These are phyloP conservation scores for Aplidium turbinatum DNA, from an alignment of 23 tunicate species.

Conservation along the genomic window DNA sequence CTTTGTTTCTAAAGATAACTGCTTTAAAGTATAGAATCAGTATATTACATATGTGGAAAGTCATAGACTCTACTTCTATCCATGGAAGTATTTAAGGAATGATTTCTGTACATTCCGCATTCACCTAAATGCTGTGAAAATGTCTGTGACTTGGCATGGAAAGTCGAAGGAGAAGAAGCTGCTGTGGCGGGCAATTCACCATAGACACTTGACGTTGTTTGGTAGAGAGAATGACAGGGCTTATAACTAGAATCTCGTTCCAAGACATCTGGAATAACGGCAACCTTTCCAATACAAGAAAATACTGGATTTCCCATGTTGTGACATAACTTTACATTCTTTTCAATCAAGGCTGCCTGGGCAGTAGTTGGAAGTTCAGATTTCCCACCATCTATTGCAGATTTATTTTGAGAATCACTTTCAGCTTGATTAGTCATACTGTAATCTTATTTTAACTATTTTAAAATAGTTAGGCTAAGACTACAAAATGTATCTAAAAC, in stretches of 20 bases:
- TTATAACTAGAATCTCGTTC: slow-evolving; percentile 30
- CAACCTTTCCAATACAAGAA: slow-evolving; percentile 56
- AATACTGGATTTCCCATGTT: slow-evolving; percentile 69
- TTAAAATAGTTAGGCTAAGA: too few relatives aligned
- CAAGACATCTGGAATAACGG: slow-evolving; percentile 52
- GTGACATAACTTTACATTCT: slow-evolving; percentile 21
- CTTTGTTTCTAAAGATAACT: background rate
- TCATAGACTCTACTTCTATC: slow-evolving; percentile 80
- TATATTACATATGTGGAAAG: slow-evolving; percentile 55
- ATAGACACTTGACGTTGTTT: slow-evolving; percentile 57
- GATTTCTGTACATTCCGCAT: slow-evolving; percentile 87
- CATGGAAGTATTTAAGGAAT: slow-evolving; percentile 63
- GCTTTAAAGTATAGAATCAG: too few relatives aligned
- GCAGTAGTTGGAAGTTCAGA: slow-evolving; percentile 4
- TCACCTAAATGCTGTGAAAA: slow-evolving; percentile 67
- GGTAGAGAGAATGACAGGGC: slow-evolving; percentile 56
- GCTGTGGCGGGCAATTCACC: slow-evolving; percentile 66
- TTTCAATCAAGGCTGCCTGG: slow-evolving; percentile 17
- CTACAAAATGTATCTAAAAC: too few relatives aligned
- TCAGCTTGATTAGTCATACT: too few relatives aligned
- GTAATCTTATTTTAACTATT: too few relatives aligned
- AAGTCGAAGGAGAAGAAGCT: slow-evolving; percentile 58
- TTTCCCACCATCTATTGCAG: too few relatives aligned
- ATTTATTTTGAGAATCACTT: too few relatives aligned
- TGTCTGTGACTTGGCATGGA: slow-evolving; percentile 56